Conservation (phyloP, 2,888 invertebrate genomes). For the Adelphocoris suturalis region DNA sequence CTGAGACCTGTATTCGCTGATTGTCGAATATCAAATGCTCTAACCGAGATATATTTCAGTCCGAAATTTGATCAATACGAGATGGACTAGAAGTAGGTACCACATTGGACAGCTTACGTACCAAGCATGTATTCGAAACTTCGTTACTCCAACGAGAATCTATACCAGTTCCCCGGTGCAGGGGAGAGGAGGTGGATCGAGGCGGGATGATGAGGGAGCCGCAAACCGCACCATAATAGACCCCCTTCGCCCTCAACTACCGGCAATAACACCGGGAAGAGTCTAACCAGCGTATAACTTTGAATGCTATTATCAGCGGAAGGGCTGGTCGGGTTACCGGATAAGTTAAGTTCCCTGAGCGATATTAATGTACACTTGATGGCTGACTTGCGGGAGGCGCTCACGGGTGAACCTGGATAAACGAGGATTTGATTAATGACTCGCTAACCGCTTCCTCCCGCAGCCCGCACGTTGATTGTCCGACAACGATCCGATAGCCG, state of each 20-base stretch:
- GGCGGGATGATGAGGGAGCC: neutral
- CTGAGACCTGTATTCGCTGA: too few species aligned
- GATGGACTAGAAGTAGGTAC: too few species aligned
- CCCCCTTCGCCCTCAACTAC: conserved; percentile 8
- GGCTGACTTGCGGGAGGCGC: conserved; percentile 63
- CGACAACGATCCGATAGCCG: conserved; percentile 23
- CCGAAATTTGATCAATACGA: too few species aligned
- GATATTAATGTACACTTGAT: conserved; percentile 56
- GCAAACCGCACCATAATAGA: conserved; percentile 19
- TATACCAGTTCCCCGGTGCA: too few species aligned
- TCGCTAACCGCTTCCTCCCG: neutral
- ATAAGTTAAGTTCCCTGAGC: conserved; percentile 26
- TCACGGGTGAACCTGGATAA: conserved; percentile 64
- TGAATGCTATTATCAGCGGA: conserved; percentile 42
- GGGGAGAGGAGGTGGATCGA: too few species aligned
- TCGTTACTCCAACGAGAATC: too few species aligned
- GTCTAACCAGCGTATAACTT: conserved; percentile 29
- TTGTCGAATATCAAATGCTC: too few species aligned
- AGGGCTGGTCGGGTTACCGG: conserved; percentile 17
- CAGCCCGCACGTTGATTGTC: neutral
- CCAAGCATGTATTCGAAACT: too few species aligned
- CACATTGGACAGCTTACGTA: too few species aligned
- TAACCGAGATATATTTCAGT: too few species aligned
- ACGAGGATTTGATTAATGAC: conserved; percentile 57
- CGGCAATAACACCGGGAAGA: neutral